Conservation (phyloP, 2,888 invertebrate species). For the Lymantria dispar region DNA sequence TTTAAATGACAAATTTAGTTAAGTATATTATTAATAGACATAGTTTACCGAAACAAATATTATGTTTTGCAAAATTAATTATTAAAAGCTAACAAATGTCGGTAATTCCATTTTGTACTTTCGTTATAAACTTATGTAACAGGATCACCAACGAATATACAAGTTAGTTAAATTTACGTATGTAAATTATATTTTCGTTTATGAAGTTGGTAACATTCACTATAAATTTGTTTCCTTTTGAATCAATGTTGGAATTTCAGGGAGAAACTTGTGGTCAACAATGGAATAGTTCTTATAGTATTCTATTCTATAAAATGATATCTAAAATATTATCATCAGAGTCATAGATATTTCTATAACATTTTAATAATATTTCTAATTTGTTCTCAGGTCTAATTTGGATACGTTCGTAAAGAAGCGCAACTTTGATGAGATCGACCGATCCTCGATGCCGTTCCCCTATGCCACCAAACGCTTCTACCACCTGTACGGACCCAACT, state of each 20-base stretch:
- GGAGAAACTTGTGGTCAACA: no score
- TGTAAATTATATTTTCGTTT: no score
- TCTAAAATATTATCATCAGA: no score
- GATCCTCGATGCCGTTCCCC: slow-evolving; percentile 73
- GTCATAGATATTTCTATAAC: no score
- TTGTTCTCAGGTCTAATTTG: slow-evolving; percentile 62
- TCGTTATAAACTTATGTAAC: background rate
- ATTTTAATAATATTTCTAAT: background rate
- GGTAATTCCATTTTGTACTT: background rate
- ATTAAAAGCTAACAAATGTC: background rate
- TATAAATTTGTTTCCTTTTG: no score
- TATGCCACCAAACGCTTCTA: slow-evolving; percentile 79
- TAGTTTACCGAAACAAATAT: background rate
- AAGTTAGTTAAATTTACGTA: no score
- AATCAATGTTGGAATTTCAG: no score
- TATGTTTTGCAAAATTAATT: background rate
- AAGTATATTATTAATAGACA: background rate
- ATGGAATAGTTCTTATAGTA: no score
- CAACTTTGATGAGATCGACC: slow-evolving; percentile 86
- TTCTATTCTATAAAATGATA: no score
- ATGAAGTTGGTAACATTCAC: no score
- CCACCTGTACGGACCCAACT: slow-evolving; percentile 78
- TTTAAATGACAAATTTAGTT: background rate
- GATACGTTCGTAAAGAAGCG: slow-evolving; percentile 78
- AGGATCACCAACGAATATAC: no score